These are phyloP conservation scores for Holotrichia oblita DNA, from an alignment of 1,140 invertebrate genomes.

Conservation along the genomic window DNA sequence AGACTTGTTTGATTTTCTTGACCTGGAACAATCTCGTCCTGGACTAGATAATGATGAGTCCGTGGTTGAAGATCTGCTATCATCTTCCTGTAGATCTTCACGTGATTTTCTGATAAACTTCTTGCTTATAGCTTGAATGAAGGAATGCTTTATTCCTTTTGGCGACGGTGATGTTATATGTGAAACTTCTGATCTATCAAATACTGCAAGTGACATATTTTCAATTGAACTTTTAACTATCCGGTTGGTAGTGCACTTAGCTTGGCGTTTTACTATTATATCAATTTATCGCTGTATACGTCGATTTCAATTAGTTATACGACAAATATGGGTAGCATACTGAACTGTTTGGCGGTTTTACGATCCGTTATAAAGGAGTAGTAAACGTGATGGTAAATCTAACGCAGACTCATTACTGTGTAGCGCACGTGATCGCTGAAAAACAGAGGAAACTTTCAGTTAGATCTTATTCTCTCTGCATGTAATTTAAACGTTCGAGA, in stretches of 20 bases:
- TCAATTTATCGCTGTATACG: neutral
- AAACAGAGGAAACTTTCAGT: neutral
- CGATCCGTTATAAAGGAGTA: neutral
- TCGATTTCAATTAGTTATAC: neutral
- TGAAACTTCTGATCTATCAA: neutral
- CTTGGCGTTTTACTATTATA: neutral
- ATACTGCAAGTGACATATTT: neutral
- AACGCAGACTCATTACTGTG: neutral
- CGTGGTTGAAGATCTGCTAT: constrained; percentile 67
- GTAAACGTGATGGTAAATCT: constrained; percentile 25
- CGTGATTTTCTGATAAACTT: constrained; percentile 65
- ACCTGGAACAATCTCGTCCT: constrained; percentile 55
- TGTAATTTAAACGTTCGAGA: no score
- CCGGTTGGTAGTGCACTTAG: neutral
- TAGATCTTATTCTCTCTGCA: no score
- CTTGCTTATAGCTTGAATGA: constrained; percentile 63
- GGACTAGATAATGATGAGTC: constrained; percentile 65
- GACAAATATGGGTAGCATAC: neutral
- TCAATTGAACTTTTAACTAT: neutral
- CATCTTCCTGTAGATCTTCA: constrained; percentile 65
- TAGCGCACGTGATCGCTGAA: neutral
- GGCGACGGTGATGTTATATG: neutral
- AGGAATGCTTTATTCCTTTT: neutral
- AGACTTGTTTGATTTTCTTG: constrained; percentile 50
- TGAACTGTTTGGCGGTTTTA: neutral